Conservation (phyloP, 2,113 vertebrate species). For the Synchiropus splendidus region DNA sequence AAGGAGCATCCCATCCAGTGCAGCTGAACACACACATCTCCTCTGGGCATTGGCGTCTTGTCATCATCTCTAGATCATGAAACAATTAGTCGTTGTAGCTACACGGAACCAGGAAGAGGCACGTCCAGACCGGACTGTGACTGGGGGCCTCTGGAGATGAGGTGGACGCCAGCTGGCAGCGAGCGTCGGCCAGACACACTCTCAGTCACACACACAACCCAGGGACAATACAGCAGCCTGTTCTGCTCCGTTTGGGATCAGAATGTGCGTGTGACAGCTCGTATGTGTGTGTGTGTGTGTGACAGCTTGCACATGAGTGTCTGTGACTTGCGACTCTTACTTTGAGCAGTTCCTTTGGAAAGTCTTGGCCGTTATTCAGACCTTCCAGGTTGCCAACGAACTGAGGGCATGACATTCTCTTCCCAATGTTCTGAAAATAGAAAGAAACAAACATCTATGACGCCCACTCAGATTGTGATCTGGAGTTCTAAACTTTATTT, state of each 20-base stretch:
- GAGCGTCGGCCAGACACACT: conserved; percentile 17
- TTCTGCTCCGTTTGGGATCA: background rate
- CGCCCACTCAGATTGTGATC: too few species aligned
- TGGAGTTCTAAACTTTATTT: too few species aligned
- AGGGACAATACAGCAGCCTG: conserved; percentile 31
- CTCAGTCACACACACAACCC: conserved; percentile 22
- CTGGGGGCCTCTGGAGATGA: conserved; percentile 36
- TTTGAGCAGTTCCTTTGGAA: conserved; percentile 90
- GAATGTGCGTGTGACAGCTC: conserved; percentile 13
- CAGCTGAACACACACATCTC: conserved; percentile 14
- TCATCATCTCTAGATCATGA: conserved; percentile 17
- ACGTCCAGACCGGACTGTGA: conserved; percentile 19
- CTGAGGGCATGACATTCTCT: conserved; percentile 89
- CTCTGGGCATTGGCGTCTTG: background rate
- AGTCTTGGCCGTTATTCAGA: conserved; percentile 86
- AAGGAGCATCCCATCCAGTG: conserved; percentile 12
- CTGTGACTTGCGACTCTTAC: conserved; percentile 61
- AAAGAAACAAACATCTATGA: background rate
- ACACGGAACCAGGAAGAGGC: conserved; percentile 34
- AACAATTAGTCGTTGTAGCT: conserved; percentile 13
- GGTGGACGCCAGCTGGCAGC: conserved; percentile 40
- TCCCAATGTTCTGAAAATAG: conserved; percentile 80
- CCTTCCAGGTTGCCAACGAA: conserved; percentile 91
- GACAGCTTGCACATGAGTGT: conserved; percentile 10
- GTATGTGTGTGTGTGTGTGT: conserved; percentile 11